phyloP scores from a whole-genome alignment of 2,888 invertebrate species.

The Sarcophaga rosellei region DNA sequence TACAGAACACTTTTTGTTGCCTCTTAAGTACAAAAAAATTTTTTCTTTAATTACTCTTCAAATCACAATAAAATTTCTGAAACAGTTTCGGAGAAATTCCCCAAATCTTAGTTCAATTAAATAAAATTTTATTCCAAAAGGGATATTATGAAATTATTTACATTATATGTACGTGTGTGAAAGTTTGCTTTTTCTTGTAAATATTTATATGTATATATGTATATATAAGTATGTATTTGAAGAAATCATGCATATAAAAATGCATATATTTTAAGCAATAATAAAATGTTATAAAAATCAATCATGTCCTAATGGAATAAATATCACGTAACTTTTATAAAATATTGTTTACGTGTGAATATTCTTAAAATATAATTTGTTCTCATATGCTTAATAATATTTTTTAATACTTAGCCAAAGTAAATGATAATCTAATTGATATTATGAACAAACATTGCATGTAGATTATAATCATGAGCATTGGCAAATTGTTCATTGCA shows the following conservation, averaged over 20 bases:
- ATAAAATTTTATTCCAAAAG: slow-evolving; percentile 12
- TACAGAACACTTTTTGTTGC: too few species aligned
- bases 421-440: slow-evolving; percentile 42
- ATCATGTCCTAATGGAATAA: neutral
- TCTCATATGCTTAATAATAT: neutral
- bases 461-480: slow-evolving; percentile 54
- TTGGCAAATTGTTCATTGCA: slow-evolving; percentile 58
- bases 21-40: too few species aligned
- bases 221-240: neutral
- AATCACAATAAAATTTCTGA: neutral
- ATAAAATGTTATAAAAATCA: neutral
- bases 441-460: slow-evolving; percentile 65
- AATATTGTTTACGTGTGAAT: neutral
- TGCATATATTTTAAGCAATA: neutral
- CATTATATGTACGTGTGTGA: neutral
- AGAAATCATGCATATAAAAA: neutral
- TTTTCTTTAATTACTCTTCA: neutral
- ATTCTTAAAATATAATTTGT: neutral
- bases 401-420: neutral
- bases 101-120: neutral
- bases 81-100: too few species aligned
- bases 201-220: neutral
- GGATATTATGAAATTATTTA: neutral
- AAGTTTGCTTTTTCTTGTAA: neutral
- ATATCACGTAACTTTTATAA: neutral